A percentile compares a stretch with the other conserved stretches of the same genome.
phyloP scores from a whole-genome alignment of 2,113 vertebrate genomes.

The Colossoma macropomum region DNA sequence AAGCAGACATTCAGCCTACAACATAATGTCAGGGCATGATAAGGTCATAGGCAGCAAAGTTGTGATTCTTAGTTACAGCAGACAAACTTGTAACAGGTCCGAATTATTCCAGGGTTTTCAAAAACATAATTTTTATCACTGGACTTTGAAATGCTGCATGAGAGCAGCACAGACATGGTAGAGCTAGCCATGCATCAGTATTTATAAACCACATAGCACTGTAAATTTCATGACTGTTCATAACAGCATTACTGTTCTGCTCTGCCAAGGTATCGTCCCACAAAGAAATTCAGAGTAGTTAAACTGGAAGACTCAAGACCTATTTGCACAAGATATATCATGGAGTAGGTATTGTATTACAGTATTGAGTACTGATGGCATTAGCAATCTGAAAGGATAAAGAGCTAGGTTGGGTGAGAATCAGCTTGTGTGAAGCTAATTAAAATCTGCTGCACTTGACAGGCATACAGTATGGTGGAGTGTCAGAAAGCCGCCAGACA shows the following conservation, averaged over 20 bases:
- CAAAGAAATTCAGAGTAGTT: not conserved
- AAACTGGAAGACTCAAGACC: not conserved
- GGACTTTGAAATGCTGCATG: not conserved
- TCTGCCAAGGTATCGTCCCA: not conserved
- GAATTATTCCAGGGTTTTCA: not conserved
- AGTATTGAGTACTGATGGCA: constrained; percentile 2
- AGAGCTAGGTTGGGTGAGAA: constrained; percentile 29
- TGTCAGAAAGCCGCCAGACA: not conserved
- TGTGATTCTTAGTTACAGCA: constrained; percentile 8
- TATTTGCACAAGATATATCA: constrained; percentile 10
- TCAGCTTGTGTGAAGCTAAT: constrained; percentile 28
- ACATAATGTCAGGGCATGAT: constrained; percentile 1
- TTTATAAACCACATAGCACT: constrained; percentile 21
- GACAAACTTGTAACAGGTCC: constrained; percentile 1
- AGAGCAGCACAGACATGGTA: not conserved
- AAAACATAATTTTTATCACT: constrained; percentile 6
- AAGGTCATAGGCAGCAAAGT: not conserved
- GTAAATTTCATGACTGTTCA: constrained; percentile 18
- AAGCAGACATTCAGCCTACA: constrained; percentile 10
- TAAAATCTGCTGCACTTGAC: constrained; percentile 25
- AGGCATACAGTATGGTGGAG: constrained; percentile 13
- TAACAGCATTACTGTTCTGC: constrained; percentile 1
- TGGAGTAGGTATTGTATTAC: not conserved
- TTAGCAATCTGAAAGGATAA: constrained; percentile 2
- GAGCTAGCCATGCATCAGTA: constrained; percentile 11